A percentile compares a stretch with the other conserved stretches of the same genome.
phyloP scores from a whole-genome alignment of 2,797 vertebrate species.

The Enoplosus armatus region DNA sequence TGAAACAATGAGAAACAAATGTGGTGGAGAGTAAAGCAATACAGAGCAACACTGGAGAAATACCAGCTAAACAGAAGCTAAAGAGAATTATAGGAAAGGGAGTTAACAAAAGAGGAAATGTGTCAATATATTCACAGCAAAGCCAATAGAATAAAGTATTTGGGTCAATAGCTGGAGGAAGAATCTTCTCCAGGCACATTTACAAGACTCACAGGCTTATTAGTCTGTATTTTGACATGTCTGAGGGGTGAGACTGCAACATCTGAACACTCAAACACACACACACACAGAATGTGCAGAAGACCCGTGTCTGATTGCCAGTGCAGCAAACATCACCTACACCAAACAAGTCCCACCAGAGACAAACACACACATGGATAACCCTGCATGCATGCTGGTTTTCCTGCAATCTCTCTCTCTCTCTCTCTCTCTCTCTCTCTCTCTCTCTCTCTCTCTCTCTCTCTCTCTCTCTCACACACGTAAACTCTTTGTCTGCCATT shows the following conservation, averaged over 20 bases:
- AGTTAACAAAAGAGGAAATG: slow-evolving; percentile 30
- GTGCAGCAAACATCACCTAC: slow-evolving; percentile 16
- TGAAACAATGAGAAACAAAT: neutral
- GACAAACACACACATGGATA: slow-evolving; percentile 33
- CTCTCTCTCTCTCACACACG: neutral
- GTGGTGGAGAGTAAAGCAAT: slow-evolving; percentile 5
- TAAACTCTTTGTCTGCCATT: slow-evolving; percentile 39
- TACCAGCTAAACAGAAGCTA: neutral
- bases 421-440: neutral
- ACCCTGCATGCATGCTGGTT: slow-evolving; percentile 14
- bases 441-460: neutral
- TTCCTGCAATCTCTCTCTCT: neutral
- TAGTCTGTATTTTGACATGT: slow-evolving; percentile 48
- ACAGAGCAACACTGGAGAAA: slow-evolving; percentile 28
- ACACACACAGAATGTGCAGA: neutral
- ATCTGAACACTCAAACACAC: slow-evolving; percentile 9
- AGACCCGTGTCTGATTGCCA: slow-evolving; percentile 13
- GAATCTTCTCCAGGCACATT: slow-evolving; percentile 46
- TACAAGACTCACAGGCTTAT: slow-evolving; percentile 32
- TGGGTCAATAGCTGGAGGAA: slow-evolving; percentile 51
- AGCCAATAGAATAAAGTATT: slow-evolving; percentile 41
- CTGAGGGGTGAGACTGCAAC: slow-evolving; percentile 30
- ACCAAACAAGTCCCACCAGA: slow-evolving; percentile 20
- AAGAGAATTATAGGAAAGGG: slow-evolving; percentile 10
- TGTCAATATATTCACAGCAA: slow-evolving; percentile 47